Base-by-base conservation (phyloP, 2,797 vertebrate species). In the Euphonia xanthogaster region DNA sequence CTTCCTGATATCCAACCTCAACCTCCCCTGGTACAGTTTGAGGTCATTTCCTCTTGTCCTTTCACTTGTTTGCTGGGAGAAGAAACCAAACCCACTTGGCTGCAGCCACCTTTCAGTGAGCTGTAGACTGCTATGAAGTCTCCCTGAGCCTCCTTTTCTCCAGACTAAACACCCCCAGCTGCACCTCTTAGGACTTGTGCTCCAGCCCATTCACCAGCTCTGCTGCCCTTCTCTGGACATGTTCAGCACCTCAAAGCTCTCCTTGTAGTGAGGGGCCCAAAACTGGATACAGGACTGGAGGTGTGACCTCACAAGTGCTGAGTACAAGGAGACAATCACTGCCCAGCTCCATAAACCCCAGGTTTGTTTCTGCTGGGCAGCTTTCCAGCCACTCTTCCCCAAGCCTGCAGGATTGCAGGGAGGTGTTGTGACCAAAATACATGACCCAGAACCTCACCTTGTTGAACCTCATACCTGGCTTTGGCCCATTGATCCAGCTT, bases 241-340 rank as follows among this genome's bases (percentile, higher is more conserved):
- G 9, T 23, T 60, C 45, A 47, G 14, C 51, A 77, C 27, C 20
- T 47, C 58, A 53, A 3, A 16, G 40, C 30, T 23, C 42, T 50
- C 48, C 50, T 25, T 54, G 33, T 6, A 84, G 27, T 28, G 19
- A 65, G 51, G 19, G 15, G 39, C 13, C 39, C 58, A 65, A 51
- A 77, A 53, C 0, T 12, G 9, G 40, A 40, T 20, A 72, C 25
- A 31, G 12, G 33, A 35, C 24, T 42, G 0, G 0, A 60, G 23
- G 22, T 28, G 16, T n/a, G 47, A 33, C 19, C 45, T 71, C 2
- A 1, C 7, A 30, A 53, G 19, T 42, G 45, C 39, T 30, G 16
- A 58, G 33, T 20, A 31, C 25, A 51, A 37, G 33, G 24, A 8
- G 18, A 39, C 9, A 54, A 35, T 50, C 48, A 55, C n/a, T 71